Evolutionary conservation across 2,113 vertebrate species (phyloP), one percentile per base, ranked within the genome.

Genomic region (Calyptomena viridis): DNA sequence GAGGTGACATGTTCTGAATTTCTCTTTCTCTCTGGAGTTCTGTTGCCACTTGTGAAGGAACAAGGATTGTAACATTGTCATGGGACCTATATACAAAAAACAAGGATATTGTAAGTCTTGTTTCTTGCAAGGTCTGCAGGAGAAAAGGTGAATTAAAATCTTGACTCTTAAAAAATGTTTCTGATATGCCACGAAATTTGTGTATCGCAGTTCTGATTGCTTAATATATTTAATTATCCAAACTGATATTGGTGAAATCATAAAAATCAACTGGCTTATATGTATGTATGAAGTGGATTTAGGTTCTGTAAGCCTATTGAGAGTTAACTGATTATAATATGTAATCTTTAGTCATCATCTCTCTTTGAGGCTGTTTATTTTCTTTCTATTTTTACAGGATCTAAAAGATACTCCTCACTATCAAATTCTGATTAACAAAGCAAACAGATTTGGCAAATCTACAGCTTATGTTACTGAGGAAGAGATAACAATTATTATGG

Each of bases 361-460:
- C 59, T 59, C 52, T 71, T 58, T 44, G 6, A 86, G 27, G 55
- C 37, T 78, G 35, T 87, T 94, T 75, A 73, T 91, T 93, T 93
- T 95, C 63, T 63, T 96, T 94, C 80, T 88, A 10, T 87, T 95
- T 94, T 85, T 89, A 46, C 68, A 96, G 94, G 50, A 72, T 80
- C 63, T 91, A 71, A 95, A 78, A 95, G 53, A 80, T 64, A 94
- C 63, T 94, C 90, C 78, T 94, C 75, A 92, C 84, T 96, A 97
- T 77, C 30, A 11, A 89, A 95, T 97, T 85, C 59, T 97, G 64
- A 86, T 95, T 93, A 94, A 95, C 66, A 94, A 90, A 69, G 72
- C 73, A 93, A 91, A 94, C 53, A 86, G 44, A 90, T 93, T 50
- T 93, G 85, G 60, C 59, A 72, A 89, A 87, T 81, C 82, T 55